phyloP scores from a whole-genome alignment of 37 sponge, comb jelly and placozoan species.

The Sycon ciliatum region DNA sequence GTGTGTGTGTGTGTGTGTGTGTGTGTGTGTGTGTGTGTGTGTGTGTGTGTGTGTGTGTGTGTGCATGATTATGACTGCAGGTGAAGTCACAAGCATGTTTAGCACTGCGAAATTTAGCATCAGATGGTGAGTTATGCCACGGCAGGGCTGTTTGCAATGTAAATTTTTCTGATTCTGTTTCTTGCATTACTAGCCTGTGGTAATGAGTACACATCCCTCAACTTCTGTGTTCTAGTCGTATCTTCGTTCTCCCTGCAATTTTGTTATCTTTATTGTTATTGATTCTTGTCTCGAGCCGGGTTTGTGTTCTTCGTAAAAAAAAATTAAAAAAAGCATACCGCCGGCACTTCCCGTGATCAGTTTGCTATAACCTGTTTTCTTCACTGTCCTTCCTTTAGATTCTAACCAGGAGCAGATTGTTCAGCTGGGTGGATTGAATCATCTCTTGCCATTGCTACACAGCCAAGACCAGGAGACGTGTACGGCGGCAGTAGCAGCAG shows the following conservation, averaged over 20 bases:
- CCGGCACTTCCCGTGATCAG: no score
- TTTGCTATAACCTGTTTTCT: neutral
- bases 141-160: neutral
- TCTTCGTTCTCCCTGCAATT: neutral
- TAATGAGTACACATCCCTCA: neutral
- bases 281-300: no score
- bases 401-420: constrained; percentile 59
- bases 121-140: constrained; percentile 31
- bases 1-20: constrained; percentile 36
- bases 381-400: constrained; percentile 22
- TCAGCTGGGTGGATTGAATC: constrained; percentile 41
- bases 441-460: constrained; percentile 37
- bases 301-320: no score
- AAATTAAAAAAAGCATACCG: no score
- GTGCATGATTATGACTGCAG: constrained; percentile 34
- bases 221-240: neutral
- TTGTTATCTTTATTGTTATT: no score
- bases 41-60: constrained; percentile 33
- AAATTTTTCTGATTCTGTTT: no score
- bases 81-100: constrained; percentile 60
- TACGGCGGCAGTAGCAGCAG: constrained; percentile 67
- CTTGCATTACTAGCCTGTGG: neutral
- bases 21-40: constrained; percentile 31
- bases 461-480: constrained; percentile 35
- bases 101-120: constrained; percentile 52